Evolutionary conservation across 1,140 invertebrate genomes (phyloP).

Genomic region (Hypsibius dujardini): DNA sequence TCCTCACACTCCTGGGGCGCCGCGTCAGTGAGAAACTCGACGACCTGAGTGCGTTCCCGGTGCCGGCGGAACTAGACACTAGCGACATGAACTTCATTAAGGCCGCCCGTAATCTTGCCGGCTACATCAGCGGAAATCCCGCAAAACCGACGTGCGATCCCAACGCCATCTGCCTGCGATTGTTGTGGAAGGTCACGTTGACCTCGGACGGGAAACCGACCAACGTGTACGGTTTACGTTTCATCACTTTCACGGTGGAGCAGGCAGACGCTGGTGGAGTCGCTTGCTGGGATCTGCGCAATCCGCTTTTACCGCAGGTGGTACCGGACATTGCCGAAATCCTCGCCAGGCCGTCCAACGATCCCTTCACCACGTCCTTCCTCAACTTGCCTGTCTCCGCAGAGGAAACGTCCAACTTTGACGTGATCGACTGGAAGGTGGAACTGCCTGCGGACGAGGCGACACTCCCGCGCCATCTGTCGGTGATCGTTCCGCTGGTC

Average conservation of each 20-base stretch:
- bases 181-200: slow-evolving; percentile 12
- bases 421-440: slow-evolving; percentile 5
- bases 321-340: not conserved
- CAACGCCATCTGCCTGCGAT: too few species aligned
- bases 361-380: not conserved
- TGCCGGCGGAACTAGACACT: not conserved
- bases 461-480: not conserved
- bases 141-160: not conserved
- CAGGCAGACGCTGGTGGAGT: too few species aligned
- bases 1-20: too few species aligned
- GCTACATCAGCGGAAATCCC: not conserved
- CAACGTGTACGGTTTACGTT: not conserved
- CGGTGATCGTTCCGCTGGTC: not conserved
- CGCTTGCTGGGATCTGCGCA: too few species aligned
- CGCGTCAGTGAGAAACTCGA: too few species aligned
- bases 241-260: not conserved
- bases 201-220: not conserved
- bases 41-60: slow-evolving; percentile 1
- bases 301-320: not conserved
- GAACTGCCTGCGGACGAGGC: not conserved
- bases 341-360: not conserved
- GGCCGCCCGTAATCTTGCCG: not conserved
- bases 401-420: not conserved
- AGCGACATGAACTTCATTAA: not conserved
- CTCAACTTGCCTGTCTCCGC: not conserved